Evolutionary conservation across 2,888 invertebrate genomes (phyloP).

Genomic region (Agrochola litura): DNA sequence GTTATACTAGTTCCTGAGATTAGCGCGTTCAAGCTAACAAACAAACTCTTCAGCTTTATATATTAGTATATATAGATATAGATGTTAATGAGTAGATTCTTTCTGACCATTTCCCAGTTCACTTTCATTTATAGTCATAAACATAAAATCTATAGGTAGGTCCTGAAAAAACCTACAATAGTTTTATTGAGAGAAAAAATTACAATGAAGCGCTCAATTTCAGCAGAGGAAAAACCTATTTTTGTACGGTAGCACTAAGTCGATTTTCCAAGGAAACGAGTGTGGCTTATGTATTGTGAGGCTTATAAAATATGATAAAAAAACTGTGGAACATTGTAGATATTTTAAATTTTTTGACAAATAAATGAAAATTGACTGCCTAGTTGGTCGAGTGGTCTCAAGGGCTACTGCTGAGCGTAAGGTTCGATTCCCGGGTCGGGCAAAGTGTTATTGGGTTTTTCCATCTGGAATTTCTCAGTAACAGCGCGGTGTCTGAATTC

Average conservation of each 20-base stretch:
- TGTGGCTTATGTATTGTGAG: neutral
- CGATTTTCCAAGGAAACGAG: constrained; percentile 25
- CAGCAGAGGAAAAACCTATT: constrained; percentile 25
- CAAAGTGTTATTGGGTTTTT: no score
- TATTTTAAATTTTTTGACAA: neutral
- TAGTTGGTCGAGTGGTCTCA: no score
- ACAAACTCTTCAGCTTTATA: no score
- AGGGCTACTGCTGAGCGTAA: no score
- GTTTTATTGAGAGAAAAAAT: constrained; percentile 26
- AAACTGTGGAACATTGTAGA: neutral
- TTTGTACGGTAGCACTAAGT: constrained; percentile 21
- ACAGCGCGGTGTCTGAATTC: no score
- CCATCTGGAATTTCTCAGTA: no score
- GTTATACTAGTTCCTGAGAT: no score
- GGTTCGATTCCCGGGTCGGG: no score
- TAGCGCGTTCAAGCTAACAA: no score
- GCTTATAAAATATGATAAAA: neutral
- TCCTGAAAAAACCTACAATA: neutral
- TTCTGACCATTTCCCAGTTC: neutral
- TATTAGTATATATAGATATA: no score
- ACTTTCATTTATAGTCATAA: neutral
- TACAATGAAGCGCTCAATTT: constrained; percentile 19
- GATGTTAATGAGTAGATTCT: no score
- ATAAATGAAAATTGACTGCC: neutral
- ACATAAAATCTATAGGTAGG: neutral